Evolutionary conservation across 2,888 invertebrate genomes (phyloP), one percentile per base, ranked within the genome.

Genomic region (Melitaea athalia): DNA sequence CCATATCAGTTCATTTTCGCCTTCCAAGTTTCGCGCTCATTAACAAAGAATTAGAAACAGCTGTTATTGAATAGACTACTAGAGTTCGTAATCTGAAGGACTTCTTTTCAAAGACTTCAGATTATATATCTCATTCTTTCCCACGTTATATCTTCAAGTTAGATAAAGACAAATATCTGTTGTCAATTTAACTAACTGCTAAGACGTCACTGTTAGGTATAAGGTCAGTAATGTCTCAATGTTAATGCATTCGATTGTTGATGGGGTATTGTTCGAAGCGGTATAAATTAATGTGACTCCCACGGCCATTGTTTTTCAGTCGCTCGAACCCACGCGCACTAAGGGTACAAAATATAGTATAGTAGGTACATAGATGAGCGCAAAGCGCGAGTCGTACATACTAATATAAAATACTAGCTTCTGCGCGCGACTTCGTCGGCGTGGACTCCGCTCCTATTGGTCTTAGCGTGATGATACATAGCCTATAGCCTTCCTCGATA

Each of bases 281-380:
- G 59, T 59, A 61, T 67, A 67, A 71, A 70, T 70, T 64, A 72
- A 76, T 78, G 73, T 75, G 78, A 84, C 80, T 85, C 88, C 87
- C 85, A 88, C 87, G 79, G 68, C 86, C 77, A 88, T 88, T 88
- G 88, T 88, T 80, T 52, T 33, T 33, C 53, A 55, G 31, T 55
- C 0, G 33, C 33, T 55, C 24, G 7, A 55, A 33, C 53, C 53
- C 33, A 55, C 53, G 31, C n/a, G 33, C 6, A 8, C 33, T 55
- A 55, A 55, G 31, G 53, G 31, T 33, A n/a, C 6, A 14, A 55
- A 55, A 55, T 11, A 24, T 7, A 5, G 8, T 38, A 38, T 38
- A 38, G 8, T 38, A 38, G 0, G 4, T 45, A 49, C 5, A 4
- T 49, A 49, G 14, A n/a, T 49, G 47, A 12, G 47, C n/a, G 45